Base-by-base conservation (phyloP, 1,140 invertebrate species). In the Scaptomyza pallida region DNA sequence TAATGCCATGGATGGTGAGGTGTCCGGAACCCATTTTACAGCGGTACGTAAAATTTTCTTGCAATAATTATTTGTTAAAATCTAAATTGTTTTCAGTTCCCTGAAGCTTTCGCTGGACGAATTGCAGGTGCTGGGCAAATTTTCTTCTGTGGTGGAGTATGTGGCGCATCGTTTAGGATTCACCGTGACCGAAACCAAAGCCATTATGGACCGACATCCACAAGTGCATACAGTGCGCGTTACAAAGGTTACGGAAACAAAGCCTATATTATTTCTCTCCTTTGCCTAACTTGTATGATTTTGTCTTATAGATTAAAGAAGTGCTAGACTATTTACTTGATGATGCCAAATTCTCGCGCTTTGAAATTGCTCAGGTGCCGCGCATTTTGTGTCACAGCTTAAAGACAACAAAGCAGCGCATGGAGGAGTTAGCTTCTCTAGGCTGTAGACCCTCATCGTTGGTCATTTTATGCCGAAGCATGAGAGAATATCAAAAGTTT, bases 1-100 rank as follows among this genome's bases (percentile, higher is more conserved):
- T 93, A 4, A 93, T 93, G 89, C 93, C 93, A 0, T 93, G 93
- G 93, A 93, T 93, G 92, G 83, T 93, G 8, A 86, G 93, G 15
- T 93, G 92, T 51, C 81, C 91, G 3, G 86, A 90, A 44, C 74
- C 91, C 4, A 91, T 91, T 57, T 73, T 93, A 26, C 89, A 92
- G 50, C 92, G 82, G 70, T 72, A 10, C 23, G 35, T 15, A 1
- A 2, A 51, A 16, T 23, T 4, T 30, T 6, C 0, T 37, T 17
- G 9, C 6, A 10, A 2, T 15, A 19, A 12, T 40, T 30, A 10
- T 2, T 9, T 5, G 12, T 12, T 6, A 50, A 13, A 35, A 2
- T 16, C 3, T 89, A 91, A 5, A 13, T 47, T 21, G 13, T 4
- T 8, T 16, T 17, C 26, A 72, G 70, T n/a, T 92, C 92, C 21